Base-by-base conservation (phyloP, 2,113 vertebrate genomes). In the Bufo gargarizans region DNA sequence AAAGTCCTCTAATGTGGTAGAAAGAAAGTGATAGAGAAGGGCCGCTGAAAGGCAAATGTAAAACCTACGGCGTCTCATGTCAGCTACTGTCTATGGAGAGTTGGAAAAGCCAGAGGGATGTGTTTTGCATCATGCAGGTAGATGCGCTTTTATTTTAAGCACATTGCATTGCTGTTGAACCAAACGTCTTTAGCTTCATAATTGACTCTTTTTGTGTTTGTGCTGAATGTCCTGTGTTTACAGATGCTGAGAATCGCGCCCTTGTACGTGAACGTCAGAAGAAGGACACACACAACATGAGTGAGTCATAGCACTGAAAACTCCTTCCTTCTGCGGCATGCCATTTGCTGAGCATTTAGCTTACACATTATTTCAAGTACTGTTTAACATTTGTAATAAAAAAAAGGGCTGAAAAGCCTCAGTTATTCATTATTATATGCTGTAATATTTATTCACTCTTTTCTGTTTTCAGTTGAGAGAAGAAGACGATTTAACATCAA, bases 221-320 rank as follows among this genome's bases (percentile, higher is more conserved):
- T 63, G 22, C 45, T 67, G 10, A 50, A 61, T 12, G 89, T 58
- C 20, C 80, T 94, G 95, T 78, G 87, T 86, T 92, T 92, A 91
- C 94, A 97, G 96, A 97, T 89, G 91, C 96, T 7, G 98, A 99
- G 95, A 96, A 93, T 87, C 95, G 98, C 89, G 98, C 97, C 3
- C 89, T 99, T 95, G 98, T 96, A 59, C 99, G 99, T 81, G 98
- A 99, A 91, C 95, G 98, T 78, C 98, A 99, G 94, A 99, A 99
- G 93, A 99, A 99, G 91, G 98, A 99, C 94, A 99, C 99, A 95
- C 98, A 99, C 95, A 99, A 99, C 92, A 95, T 98, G 79, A 99
- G 97, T 99, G 91, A 97, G 97, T 95, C 67, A 6, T 20, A 53
- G 13, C n/a, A 19, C 4, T 14, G 9, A 77, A 13, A 72, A 45